These are phyloP conservation scores for Prorops nasuta DNA, from an alignment of 1,140 invertebrate genomes.

Conservation along the genomic window DNA sequence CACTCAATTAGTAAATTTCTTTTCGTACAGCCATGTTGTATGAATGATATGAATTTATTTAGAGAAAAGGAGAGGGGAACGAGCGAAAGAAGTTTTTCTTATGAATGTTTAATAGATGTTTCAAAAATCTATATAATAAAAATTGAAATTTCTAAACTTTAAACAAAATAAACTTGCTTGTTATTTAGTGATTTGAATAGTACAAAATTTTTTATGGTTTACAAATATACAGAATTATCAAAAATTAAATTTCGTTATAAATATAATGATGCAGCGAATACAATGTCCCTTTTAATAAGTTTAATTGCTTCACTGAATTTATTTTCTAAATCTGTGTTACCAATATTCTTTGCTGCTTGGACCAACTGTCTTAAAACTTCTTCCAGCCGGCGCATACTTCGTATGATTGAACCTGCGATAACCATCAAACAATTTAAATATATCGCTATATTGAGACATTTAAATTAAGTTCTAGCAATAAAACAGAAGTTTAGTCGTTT, in stretches of 20 bases:
- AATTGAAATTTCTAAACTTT: not conserved
- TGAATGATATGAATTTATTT: conserved; percentile 39
- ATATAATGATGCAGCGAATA: conserved; percentile 98
- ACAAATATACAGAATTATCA: too few relatives aligned
- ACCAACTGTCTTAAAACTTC: conserved; percentile 93
- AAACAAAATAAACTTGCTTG: not conserved
- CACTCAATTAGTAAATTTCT: conserved; percentile 32
- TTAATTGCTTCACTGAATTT: conserved; percentile 95
- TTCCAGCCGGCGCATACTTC: conserved; percentile 94
- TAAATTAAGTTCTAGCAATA: too few relatives aligned
- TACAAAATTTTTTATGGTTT: too few relatives aligned
- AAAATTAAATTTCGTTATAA: conserved; percentile 62
- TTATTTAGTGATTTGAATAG: not conserved
- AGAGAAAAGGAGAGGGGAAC: too few relatives aligned
- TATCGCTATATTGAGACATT: conserved; percentile 1
- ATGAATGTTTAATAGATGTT: conserved; percentile 32
- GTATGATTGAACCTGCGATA: conserved; percentile 91
- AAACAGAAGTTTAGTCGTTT: too few relatives aligned
- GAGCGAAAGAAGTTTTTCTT: conserved; percentile 26
- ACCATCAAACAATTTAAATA: not conserved
- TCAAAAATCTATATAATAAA: conserved; percentile 14
- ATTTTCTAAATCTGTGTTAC: conserved; percentile 92
- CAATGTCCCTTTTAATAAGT: conserved; percentile 95
- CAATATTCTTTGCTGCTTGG: conserved; percentile 95
- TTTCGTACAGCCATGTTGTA: conserved; percentile 31